Base-by-base conservation (phyloP, 2,888 invertebrate species). In the Chloroclystis v-ata region DNA sequence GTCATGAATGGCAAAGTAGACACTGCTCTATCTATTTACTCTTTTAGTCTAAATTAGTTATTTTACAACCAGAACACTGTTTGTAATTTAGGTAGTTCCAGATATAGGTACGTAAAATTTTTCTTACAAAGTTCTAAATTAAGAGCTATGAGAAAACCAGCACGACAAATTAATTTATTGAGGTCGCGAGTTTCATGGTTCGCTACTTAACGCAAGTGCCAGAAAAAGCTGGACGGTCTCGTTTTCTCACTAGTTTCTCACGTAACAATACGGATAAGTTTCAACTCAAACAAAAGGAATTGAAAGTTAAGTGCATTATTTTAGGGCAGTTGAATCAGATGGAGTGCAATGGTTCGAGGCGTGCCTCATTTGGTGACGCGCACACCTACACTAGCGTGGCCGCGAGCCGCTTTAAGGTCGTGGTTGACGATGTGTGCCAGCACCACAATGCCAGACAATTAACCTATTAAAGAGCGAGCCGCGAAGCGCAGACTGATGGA, bases 371-470 rank as follows among this genome's bases (percentile, higher is more conserved):
- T 69, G 70, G 72, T 81, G 77, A 75, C 76, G 76, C 70, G 71
- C 65, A 71, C 72, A 76, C 75, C 73, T 75, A 75, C 72, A 74
- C 67, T 78, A 79, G 73, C 73, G 78, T 80, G 82, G 82, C 81
- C 84, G 78, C 82, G 73, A 79, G 78, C 63, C 74, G 72, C 72
- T 77, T 71, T 85, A 82, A 85, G 85, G 85, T 86, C 85, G 84
- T 72, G 72, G 76, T 72, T 78, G 78, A 63, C 77, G 74, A 81
- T 80, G 75, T 82, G 78, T 84, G 82, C 84, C 83, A 84, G 80
- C 79, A 78, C 77, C 71, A 86, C 86, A 82, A 85, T 86, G 82
- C 81, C 78, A 81, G 80, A 72, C 81, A 82, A 85, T 87, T 85
- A 86, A 81, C 82, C 82, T 83, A 84, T 84, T 83, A 84, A 81